phyloP scores from a whole-genome alignment of 2,797 vertebrate species.

The Pampus argenteus region DNA sequence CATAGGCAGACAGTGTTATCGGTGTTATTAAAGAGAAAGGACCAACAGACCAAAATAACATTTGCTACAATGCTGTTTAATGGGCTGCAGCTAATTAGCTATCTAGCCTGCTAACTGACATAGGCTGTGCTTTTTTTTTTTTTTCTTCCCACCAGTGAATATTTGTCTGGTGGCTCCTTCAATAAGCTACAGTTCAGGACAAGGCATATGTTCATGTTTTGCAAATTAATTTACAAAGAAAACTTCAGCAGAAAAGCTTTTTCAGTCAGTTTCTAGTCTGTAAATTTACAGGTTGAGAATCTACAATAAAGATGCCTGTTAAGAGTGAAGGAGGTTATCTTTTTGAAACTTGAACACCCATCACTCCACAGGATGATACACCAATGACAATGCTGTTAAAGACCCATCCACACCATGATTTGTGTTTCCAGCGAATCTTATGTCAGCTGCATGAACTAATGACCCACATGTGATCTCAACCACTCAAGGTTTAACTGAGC shows the following conservation, averaged over 20 bases:
- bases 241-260: too few relatives aligned
- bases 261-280: too few relatives aligned
- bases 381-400: background rate
- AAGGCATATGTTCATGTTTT: too few relatives aligned
- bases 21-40: too few relatives aligned
- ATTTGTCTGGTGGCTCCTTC: too few relatives aligned
- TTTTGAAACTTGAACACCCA: background rate
- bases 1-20: background rate
- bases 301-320: background rate
- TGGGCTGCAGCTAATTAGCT: background rate
- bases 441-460: background rate
- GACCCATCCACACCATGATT: background rate
- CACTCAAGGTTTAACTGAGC: background rate
- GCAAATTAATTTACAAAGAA: background rate
- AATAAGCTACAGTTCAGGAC: too few relatives aligned
- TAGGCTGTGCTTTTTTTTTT: too few relatives aligned
- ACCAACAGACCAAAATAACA: background rate
- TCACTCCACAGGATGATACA: background rate
- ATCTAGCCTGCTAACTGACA: background rate
- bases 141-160: too few relatives aligned
- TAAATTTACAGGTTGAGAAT: background rate
- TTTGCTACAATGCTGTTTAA: background rate
- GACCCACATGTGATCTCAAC: background rate
- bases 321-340: background rate
- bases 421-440: background rate